phyloP scores from a whole-genome alignment of 2,888 invertebrate species.

The Hyposoter didymator region DNA sequence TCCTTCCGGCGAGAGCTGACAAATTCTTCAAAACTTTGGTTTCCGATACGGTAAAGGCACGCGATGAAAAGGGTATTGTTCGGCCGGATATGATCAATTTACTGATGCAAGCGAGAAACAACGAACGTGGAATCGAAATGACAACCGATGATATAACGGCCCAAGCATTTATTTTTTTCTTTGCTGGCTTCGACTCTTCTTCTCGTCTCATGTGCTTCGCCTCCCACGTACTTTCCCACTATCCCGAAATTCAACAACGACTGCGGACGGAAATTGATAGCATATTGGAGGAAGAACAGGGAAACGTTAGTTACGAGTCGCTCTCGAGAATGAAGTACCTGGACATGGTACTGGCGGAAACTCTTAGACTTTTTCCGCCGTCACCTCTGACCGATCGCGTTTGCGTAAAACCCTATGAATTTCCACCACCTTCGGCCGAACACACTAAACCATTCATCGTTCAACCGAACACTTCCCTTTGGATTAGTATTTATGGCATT shows the following conservation, averaged over 20 bases:
- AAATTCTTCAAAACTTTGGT: slow-evolving; percentile 57
- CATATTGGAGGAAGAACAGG: slow-evolving; percentile 51
- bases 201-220: slow-evolving; percentile 72
- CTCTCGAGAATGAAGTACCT: slow-evolving; percentile 72
- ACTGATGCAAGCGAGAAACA: slow-evolving; percentile 84
- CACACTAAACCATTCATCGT: slow-evolving; percentile 49
- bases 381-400: slow-evolving; percentile 84
- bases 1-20: slow-evolving; percentile 38
- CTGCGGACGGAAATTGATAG: slow-evolving; percentile 78
- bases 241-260: slow-evolving; percentile 83
- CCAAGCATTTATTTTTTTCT: slow-evolving; percentile 81
- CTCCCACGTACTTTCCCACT: slow-evolving; percentile 73
- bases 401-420: slow-evolving; percentile 84
- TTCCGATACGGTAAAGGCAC: slow-evolving; percentile 83
- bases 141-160: slow-evolving; percentile 81
- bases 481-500: slow-evolving; percentile 69
- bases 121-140: slow-evolving; percentile 54
- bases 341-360: slow-evolving; percentile 82
- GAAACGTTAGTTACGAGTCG: slow-evolving; percentile 65
- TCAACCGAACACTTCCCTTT: slow-evolving; percentile 53
- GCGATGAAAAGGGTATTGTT: slow-evolving; percentile 82
- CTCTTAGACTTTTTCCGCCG: slow-evolving; percentile 85
- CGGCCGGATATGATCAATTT: slow-evolving; percentile 87
- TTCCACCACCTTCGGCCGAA: slow-evolving; percentile 76
- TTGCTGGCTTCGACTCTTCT: slow-evolving; percentile 74